phyloP scores from a whole-genome alignment of 2,888 invertebrate species.

The Sisyra terminalis region DNA sequence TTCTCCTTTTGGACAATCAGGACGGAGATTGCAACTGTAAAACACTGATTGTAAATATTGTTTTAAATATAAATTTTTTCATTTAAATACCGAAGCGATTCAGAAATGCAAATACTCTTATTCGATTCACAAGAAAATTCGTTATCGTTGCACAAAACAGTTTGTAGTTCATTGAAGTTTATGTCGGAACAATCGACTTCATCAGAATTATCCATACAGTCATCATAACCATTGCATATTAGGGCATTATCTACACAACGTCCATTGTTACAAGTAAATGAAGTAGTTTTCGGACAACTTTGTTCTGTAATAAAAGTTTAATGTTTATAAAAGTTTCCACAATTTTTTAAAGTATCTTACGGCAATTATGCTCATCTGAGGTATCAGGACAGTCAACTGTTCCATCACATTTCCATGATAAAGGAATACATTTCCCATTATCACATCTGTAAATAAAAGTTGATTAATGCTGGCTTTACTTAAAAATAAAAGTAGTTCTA shows the following conservation, averaged over 20 bases:
- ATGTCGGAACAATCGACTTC: constrained; percentile 27
- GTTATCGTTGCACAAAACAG: constrained; percentile 24
- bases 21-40: constrained; percentile 35
- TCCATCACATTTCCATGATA: constrained; percentile 52
- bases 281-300: constrained; percentile 19
- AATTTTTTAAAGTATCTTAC: constrained; percentile 20
- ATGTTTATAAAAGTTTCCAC: constrained; percentile 1
- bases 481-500: constrained; percentile 21
- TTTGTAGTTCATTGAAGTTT: neutral
- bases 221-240: constrained; percentile 37
- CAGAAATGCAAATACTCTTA: constrained; percentile 32
- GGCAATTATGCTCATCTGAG: constrained; percentile 51
- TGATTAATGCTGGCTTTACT: neutral
- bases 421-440: constrained; percentile 50
- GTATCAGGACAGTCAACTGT: constrained; percentile 57
- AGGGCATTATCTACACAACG: constrained; percentile 36
- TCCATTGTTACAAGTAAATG: constrained; percentile 33
- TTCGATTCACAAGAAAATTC: constrained; percentile 34
- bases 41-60: neutral
- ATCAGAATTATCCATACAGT: constrained; percentile 40
- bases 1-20: constrained; percentile 55
- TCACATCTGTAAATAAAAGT: constrained; percentile 37
- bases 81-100: constrained; percentile 29
- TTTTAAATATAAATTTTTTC: neutral
- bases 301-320: constrained; percentile 18